Evolutionary conservation across 37 sponge, comb jelly and placozoan genomes (phyloP), one percentile per base, ranked within the genome.

Genomic region (Dysidea cf. avara): DNA sequence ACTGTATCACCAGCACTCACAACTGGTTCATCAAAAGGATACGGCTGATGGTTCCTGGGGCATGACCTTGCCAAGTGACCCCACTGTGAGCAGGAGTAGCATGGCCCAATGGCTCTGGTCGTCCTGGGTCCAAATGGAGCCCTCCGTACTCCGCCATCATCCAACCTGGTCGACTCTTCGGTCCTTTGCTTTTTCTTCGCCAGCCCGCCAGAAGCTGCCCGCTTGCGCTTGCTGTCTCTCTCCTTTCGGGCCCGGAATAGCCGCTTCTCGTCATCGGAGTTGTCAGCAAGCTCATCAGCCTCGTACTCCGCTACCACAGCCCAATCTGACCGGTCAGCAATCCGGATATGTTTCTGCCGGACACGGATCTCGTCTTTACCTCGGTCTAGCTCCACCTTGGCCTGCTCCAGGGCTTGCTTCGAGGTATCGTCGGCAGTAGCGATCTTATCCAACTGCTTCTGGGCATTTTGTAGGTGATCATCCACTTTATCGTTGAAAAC

Each of bases 291-390:
- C 24, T 68, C 69, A 39, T 68, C 69, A n/a, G 36, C 64, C 29
- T 63, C 64, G 64, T 63, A 63, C 32, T 26, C 64, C 32, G 25
- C 32, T n/a, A 63, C 64, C 64, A 63, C 38, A n/a, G 64, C 64
- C 64, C 64, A 63, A 33, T 63, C 64, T 36, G 64, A 63, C 30
- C 50, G 47, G 40, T 68, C 69, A 26, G 69, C 69, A 24, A 68
- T 22, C 69, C 28, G 36, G 20, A 68, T 29, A 47, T 24, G 24
- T 39, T 68, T 68, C 47, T 68, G 47, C 24, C 52, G 47, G 21
- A 22, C 18, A n/a, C 47, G 20, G 47, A 68, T 40, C 24, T 24
- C 30, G 37, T 68, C 28, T 40, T 29, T 68, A 68, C 69, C 69
- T 43, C 39, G 26, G n/a, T 68, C 21, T 20, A 68, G 69, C 21